Base-by-base conservation (phyloP, 1,140 invertebrate species). In the Ceratosolen solmsi region DNA sequence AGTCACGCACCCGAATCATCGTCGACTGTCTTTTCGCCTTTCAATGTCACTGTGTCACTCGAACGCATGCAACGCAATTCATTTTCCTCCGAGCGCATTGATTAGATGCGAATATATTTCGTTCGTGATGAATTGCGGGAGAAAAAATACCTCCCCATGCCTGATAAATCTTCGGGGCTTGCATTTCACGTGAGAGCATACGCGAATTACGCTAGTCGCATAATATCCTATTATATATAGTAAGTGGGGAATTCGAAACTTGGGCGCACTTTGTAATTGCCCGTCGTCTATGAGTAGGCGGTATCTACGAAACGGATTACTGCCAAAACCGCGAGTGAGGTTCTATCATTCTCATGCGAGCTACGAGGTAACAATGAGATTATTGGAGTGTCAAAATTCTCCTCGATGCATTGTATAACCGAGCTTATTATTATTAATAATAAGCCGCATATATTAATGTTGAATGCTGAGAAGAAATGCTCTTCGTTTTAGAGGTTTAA, bases 371-470 rank as follows among this genome's bases (percentile, higher is more conserved):
- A 68, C 63, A 68, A 68, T 38, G 33, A 68, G 22, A 68, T 68
- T 68, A 68, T 68, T 68, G 33, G 63, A 68, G 63, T 68, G 63
- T 68, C 33, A 68, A 38, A 68, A 68, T 68, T 13, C 7, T 68
- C 63, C 63, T 38, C 33, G 17, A 0, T 7, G 20, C 17, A 38
- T 38, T 68, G 0, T 38, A 38, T 38, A 68, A 68, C 2, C 5
- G 22, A 22, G 33, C 1, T 68, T 36, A 20, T 33, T 68, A 68
- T 38, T 38, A 38, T 68, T 30, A 63, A 60, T 60, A 60, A 30
- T 30, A 60, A 11, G 13, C 25, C 30, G n/a, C n/a, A n/a, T n/a
- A n/a, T n/a, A n/a, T n/a, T n/a, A n/a, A n/a, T n/a, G n/a, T n/a
- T n/a, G n/a, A n/a, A n/a, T n/a, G n/a, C n/a, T n/a, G n/a, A n/a